Base-by-base conservation (phyloP, 2,113 vertebrate genomes). In the Mobula birostris region DNA sequence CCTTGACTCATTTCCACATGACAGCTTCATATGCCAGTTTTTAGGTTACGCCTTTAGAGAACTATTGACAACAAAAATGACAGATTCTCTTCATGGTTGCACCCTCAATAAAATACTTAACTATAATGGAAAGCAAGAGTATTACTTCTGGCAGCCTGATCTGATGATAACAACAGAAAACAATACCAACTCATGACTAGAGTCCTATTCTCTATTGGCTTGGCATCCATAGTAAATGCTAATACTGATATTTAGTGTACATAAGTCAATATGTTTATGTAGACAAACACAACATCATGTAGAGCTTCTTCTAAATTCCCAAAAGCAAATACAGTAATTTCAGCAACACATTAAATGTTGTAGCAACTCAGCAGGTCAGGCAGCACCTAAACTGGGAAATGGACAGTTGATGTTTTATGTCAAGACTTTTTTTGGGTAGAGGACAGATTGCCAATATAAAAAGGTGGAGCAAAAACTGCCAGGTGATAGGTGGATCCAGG, bases 121-220 rank as follows among this genome's bases (percentile, higher is more conserved):
- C 94, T 95, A 94, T 95, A 96, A 97, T 96, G 94, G 95, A 96
- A 95, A 94, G 95, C 95, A 95, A 95, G 95, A 93, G 94, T 96
- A 96, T 96, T 96, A 95, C 95, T 96, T 95, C 78, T 74, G 95
- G 36, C 40, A 77, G n/a, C 94, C 56, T 77, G 94, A 94, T 95
- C 94, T 97, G 96, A 94, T 95, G 95, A 94, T 94, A 95, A 95
- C 95, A 97, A 96, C 95, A 96, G 96, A 97, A 96, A 97, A 97
- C 97, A 96, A 96, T 97, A 95, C 94, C 95, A 95, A 94, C 97
- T 97, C 97, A 97, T 98, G 97, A 97, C 95, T 95, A 96, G 94
- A 76, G 95, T 21, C 19, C 14, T 32, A 68, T 27, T 36, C 29
- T 87, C 56, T 21, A n/a, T 2, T 32, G 9, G 87, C 61, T 66